Percentiles rank a stretch among this genome's conserved stretches.
These are phyloP conservation scores for Caerostris darwini DNA, from an alignment of 1,140 invertebrate species.

Conservation along the genomic window DNA sequence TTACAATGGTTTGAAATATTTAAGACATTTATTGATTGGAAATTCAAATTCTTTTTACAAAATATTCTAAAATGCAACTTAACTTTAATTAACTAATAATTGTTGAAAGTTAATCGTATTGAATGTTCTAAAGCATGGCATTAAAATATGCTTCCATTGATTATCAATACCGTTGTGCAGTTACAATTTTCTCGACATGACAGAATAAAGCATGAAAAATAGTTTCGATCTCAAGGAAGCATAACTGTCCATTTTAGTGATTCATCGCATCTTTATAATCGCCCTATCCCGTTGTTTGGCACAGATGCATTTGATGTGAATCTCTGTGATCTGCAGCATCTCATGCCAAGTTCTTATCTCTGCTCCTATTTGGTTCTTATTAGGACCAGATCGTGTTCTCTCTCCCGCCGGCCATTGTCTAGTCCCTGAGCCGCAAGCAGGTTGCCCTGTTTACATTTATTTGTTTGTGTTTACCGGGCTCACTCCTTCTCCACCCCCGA, in stretches of 20 bases:
- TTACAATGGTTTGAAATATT: too few species aligned
- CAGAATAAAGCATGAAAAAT: too few species aligned
- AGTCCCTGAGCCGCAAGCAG: slow-evolving; percentile 46
- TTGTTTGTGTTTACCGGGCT: slow-evolving; percentile 74
- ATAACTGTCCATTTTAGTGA: background rate
- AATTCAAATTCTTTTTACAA: too few species aligned
- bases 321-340: background rate
- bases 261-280: background rate
- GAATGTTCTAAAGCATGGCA: too few species aligned
- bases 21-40: too few species aligned
- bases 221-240: too few species aligned
- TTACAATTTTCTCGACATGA: too few species aligned
- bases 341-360: background rate
- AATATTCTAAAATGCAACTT: too few species aligned
- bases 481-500: slow-evolving; percentile 63
- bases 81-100: too few species aligned
- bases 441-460: slow-evolving; percentile 75
- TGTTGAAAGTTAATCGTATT: too few species aligned
- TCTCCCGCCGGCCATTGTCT: slow-evolving; percentile 47
- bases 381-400: slow-evolving; percentile 53
- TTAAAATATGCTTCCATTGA: too few species aligned
- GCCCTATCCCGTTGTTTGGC: background rate
- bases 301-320: background rate
- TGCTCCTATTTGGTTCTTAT: background rate
- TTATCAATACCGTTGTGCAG: too few species aligned